Conservation (phyloP, 2,888 invertebrate species). For the Hemaris fuciformis region DNA sequence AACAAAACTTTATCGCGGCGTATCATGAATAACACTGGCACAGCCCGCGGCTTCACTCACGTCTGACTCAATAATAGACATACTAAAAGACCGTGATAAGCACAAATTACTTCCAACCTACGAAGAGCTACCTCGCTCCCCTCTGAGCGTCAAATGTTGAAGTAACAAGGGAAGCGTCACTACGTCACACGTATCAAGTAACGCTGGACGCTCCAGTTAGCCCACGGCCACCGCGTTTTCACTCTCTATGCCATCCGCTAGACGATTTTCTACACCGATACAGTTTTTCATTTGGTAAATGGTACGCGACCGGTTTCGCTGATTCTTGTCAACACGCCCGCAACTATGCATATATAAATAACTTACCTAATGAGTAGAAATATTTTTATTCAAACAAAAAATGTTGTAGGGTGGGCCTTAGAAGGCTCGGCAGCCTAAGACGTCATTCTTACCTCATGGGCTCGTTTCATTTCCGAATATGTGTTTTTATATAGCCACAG, state of each 20-base stretch:
- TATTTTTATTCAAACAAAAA: slow-evolving; percentile 8
- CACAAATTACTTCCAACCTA: slow-evolving; percentile 37
- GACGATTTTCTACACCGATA: slow-evolving; percentile 64
- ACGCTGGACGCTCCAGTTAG: slow-evolving; percentile 43
- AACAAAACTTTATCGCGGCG: slow-evolving; percentile 50
- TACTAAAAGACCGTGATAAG: slow-evolving; percentile 55
- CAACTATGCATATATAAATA: slow-evolving; percentile 10
- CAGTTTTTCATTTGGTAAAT: slow-evolving; percentile 66
- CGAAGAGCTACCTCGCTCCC: slow-evolving; percentile 28
- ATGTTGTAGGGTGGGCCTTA: slow-evolving; percentile 6
- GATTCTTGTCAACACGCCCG: slow-evolving; percentile 30
- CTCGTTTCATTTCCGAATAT: slow-evolving; percentile 13
- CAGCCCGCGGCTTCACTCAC: slow-evolving; percentile 49
- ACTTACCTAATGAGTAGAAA: slow-evolving; percentile 8
- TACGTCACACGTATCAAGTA: slow-evolving; percentile 37
- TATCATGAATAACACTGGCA: slow-evolving; percentile 44
- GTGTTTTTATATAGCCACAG: neutral
- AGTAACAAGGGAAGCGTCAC: slow-evolving; percentile 15
- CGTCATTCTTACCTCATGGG: slow-evolving; percentile 12
- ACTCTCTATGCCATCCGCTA: slow-evolving; percentile 73
- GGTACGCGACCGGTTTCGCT: slow-evolving; percentile 61
- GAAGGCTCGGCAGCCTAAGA: neutral
- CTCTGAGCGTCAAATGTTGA: slow-evolving; percentile 8
- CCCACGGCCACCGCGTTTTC: slow-evolving; percentile 57
- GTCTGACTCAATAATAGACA: slow-evolving; percentile 53